Conservation (phyloP, 2,797 vertebrate species). For the Gobio occitaniae region DNA sequence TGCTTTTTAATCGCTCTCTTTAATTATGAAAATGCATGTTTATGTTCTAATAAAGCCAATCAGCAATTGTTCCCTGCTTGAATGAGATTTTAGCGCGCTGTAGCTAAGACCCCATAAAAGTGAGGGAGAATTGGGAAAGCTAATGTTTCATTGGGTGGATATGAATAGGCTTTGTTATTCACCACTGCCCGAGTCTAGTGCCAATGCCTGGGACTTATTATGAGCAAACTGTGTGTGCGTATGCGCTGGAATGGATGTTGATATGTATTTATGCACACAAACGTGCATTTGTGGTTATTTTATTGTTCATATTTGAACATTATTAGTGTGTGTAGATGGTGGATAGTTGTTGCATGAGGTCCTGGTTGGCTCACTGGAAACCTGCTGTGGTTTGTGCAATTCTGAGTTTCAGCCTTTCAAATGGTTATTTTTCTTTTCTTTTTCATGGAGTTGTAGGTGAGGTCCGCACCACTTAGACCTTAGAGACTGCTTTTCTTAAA, state of each 20-base stretch:
- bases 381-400: constrained; percentile 49
- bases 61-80: constrained; percentile 75
- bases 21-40: constrained; percentile 66
- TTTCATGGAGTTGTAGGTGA: constrained; percentile 51
- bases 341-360: constrained; percentile 55
- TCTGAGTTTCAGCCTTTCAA: constrained; percentile 66
- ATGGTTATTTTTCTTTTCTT: background rate
- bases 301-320: constrained; percentile 45
- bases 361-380: constrained; percentile 52
- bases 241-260: constrained; percentile 67
- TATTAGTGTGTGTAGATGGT: constrained; percentile 58
- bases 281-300: constrained; percentile 51
- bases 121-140: constrained; percentile 62
- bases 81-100: constrained; percentile 73
- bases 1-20: constrained; percentile 64
- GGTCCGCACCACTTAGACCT: background rate
- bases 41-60: constrained; percentile 79
- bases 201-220: constrained; percentile 87
- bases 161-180: constrained; percentile 86
- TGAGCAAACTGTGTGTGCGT: constrained; percentile 78
- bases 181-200: constrained; percentile 82
- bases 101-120: constrained; percentile 81
- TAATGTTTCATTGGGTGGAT: constrained; percentile 81
- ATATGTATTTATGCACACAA: constrained; percentile 58
- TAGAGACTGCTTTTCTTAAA: background rate